Evolutionary conservation across 2,113 vertebrate genomes (phyloP).

Genomic region (Ictalurus punctatus): DNA sequence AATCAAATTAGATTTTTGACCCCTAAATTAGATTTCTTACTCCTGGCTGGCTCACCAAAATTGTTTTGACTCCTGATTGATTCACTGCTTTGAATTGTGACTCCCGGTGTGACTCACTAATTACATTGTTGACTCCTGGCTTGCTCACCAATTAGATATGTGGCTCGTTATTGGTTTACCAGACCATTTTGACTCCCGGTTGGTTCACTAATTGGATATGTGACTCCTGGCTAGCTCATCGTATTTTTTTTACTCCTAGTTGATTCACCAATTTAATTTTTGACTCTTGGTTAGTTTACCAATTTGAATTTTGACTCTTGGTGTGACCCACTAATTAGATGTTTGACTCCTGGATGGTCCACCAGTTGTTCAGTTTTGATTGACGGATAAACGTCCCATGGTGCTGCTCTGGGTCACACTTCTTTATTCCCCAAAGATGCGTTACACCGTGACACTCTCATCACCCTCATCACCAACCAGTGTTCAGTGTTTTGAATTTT

Average conservation of each 20-base stretch:
- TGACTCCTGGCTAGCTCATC: too few species aligned
- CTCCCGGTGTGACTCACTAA: not conserved
- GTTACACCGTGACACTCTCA: not conserved
- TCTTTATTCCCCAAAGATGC: not conserved
- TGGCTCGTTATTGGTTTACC: not conserved
- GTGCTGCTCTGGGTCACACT: not conserved
- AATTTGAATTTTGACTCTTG: not conserved
- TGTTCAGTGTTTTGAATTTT: not conserved
- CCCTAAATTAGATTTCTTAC: not conserved
- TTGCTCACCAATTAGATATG: not conserved
- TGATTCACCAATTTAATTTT: not conserved
- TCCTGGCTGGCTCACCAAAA: not conserved
- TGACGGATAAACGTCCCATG: not conserved
- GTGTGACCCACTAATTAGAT: not conserved
- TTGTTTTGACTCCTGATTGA: not conserved
- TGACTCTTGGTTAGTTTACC: not conserved
- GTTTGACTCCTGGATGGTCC: not conserved
- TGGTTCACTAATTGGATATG: not conserved
- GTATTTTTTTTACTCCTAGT: not conserved
- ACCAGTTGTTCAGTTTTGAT: not conserved
- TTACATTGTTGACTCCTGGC: not conserved
- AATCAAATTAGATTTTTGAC: not conserved
- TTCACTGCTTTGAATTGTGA: not conserved
- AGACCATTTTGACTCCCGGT: too few species aligned
- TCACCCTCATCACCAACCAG: not conserved